A percentile compares a stretch with the other conserved stretches of the same genome.
Conservation (phyloP, 2,113 vertebrate genomes). For the Plectropomus leopardus region DNA sequence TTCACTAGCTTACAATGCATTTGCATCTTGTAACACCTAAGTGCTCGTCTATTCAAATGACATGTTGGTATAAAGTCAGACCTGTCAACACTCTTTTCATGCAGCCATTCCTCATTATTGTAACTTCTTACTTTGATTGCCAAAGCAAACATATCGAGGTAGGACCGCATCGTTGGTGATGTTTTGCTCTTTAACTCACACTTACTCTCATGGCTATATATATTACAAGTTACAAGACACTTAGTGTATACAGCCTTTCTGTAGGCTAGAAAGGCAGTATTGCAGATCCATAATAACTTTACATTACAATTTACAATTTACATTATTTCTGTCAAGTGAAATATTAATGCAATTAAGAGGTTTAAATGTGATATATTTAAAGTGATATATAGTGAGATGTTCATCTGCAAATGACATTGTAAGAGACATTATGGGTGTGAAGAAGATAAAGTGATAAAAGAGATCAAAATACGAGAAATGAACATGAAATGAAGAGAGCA, state of each 20-base stretch:
- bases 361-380: neutral
- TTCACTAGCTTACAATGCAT: slow-evolving; percentile 14
- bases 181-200: neutral
- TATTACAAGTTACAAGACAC: neutral
- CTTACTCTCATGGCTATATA: neutral
- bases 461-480: neutral
- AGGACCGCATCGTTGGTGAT: neutral
- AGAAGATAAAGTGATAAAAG: neutral
- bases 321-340: neutral
- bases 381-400: neutral
- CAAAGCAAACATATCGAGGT: slow-evolving; percentile 1
- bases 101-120: neutral
- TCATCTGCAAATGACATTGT: slow-evolving; percentile 1
- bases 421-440: neutral
- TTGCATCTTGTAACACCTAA: slow-evolving; percentile 16
- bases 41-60: neutral
- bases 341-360: slow-evolving; percentile 4
- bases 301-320: no score
- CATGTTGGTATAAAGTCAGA: slow-evolving; percentile 27
- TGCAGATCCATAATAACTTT: neutral
- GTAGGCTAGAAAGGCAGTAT: neutral
- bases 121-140: neutral
- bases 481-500: slow-evolving; percentile 18
- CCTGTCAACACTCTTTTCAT: slow-evolving; percentile 29
- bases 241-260: neutral